Base-by-base conservation (phyloP, 2,888 invertebrate species). In the Epirrhoe tristata region DNA sequence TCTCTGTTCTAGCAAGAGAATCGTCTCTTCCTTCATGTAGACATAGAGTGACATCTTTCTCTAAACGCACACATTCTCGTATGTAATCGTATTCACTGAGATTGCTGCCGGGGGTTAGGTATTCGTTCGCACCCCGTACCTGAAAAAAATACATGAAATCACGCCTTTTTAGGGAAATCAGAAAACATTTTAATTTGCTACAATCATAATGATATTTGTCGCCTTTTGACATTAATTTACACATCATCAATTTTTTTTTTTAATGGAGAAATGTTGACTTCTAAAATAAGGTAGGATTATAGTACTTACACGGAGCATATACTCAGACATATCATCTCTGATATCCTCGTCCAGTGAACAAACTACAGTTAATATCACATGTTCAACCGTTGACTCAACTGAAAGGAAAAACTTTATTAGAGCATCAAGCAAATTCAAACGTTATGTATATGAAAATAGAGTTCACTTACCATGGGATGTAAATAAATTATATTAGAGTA, bases 21-120 rank as follows among this genome's bases (percentile, higher is more conserved):
- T 95, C 95, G 72, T 95, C 95, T 39, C 94, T 93, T 75, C 96
- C 96, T 50, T 95, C 94, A 69, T 95, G 95, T 1, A 96, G 84
- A 58, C 95, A 95, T 69, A 97, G 85, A 46, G 95, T 93, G 1
- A 98, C 97, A 87, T 98, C 98, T 82, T 96, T 96, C 84, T 99
- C 98, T 80, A 98, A 89, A 81, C 99, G 98, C 66, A 98, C 96
- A 85, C 99, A 98, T 79, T 97, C 96, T 79, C 99, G 98, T 63
- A 99, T 96, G 84, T 98, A 98, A 85, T 98, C 98, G 86, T 98
- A 97, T 84, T 98, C 98, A 69, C 97, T 96, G 39, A 99, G 94
- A 10, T 95, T 95, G 43, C 97, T 97, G 60, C 97, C 96, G 12
- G 97, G 96, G 0, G 96, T 96, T 43, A 99, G 89, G 92, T 98